Conservation (phyloP, 2,113 vertebrate genomes). For the Cinclus cinclus region DNA sequence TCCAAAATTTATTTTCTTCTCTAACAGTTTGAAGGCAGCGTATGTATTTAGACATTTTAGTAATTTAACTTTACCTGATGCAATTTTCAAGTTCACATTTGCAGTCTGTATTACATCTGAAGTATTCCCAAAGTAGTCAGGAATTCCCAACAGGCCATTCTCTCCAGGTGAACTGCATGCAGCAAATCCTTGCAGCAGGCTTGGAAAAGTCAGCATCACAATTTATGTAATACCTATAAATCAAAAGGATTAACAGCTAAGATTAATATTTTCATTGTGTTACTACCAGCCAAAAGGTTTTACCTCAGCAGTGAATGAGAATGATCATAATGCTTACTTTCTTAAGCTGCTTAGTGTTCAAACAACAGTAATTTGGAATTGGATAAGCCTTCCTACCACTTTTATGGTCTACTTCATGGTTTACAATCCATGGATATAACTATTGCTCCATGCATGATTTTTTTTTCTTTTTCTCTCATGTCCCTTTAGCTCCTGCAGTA, state of each 20-base stretch:
- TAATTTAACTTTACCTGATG: background rate
- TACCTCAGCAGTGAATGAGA: background rate
- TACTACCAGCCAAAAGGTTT: background rate
- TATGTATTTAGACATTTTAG: background rate
- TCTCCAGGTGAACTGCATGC: background rate
- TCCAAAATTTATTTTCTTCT: background rate
- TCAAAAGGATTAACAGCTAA: background rate
- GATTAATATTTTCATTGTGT: background rate
- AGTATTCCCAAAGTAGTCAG: slow-evolving; percentile 17
- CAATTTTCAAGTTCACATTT: background rate
- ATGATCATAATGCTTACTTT: background rate
- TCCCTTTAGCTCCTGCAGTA: background rate
- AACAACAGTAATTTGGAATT: background rate
- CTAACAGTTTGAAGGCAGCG: background rate
- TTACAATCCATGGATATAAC: background rate
- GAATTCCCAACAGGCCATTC: background rate
- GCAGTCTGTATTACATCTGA: slow-evolving; percentile 7
- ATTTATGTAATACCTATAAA: background rate
- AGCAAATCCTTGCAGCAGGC: background rate
- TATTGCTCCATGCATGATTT: background rate
- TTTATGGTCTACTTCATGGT: background rate
- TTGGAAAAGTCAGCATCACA: background rate
- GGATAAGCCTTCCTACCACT: background rate
- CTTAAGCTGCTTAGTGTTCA: background rate
- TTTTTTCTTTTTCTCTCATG: background rate